Evolutionary conservation across 2,888 invertebrate species (phyloP).

Genomic region (Megalurothrips usitatus): DNA sequence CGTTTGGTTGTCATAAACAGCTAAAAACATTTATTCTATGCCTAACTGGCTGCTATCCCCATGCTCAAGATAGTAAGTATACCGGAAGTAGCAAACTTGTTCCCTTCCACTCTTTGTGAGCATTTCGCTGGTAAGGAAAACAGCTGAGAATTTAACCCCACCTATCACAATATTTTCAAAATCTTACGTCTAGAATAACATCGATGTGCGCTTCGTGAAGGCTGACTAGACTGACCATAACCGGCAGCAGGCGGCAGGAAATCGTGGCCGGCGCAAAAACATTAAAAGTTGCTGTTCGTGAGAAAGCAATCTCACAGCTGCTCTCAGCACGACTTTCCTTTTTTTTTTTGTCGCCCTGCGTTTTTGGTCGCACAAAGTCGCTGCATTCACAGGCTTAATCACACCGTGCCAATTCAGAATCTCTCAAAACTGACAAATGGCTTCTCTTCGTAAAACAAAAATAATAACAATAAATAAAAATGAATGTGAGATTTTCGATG

Average conservation of each 20-base stretch:
- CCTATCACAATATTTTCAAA: constrained; percentile 3
- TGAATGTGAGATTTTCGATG: not conserved
- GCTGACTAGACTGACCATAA: not conserved
- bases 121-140: not conserved
- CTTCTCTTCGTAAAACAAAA: too few relatives aligned
- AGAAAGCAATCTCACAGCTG: too few relatives aligned
- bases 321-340: too few relatives aligned
- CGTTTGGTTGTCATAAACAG: not conserved
- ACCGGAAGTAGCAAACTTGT: not conserved
- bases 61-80: too few relatives aligned
- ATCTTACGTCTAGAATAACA: not conserved
- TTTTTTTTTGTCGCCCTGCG: too few relatives aligned
- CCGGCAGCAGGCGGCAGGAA: not conserved
- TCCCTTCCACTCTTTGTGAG: not conserved
- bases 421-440: too few relatives aligned
- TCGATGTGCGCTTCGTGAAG: not conserved
- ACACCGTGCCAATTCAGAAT: too few relatives aligned
- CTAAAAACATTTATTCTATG: not conserved
- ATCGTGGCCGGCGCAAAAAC: not conserved
- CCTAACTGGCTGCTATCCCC: not conserved
- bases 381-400: too few relatives aligned
- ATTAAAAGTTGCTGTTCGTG: not conserved
- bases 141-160: constrained; percentile 19
- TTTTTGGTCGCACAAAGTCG: too few relatives aligned
- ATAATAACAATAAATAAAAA: not conserved